Evolutionary conservation across 1,140 invertebrate species (phyloP), one percentile per base, ranked within the genome.

Genomic region (Microplitis demolitor): DNA sequence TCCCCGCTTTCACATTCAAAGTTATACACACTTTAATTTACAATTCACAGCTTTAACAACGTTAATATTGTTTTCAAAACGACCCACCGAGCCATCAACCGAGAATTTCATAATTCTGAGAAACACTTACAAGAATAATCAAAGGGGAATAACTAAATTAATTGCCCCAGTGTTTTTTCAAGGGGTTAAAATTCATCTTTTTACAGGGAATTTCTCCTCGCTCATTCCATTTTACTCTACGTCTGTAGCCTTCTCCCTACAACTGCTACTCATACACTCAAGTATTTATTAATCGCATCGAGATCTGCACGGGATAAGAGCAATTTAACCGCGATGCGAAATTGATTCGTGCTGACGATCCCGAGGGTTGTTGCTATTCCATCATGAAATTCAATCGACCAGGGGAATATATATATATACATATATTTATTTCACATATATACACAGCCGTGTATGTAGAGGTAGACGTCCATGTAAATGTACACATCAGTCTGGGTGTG

Each of bases 351-450:
- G 5, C 37, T 45, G 64, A 16, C 16, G 54, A 54, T 66, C 62
- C 69, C 34, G 61, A 24, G 45, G 69, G 62, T 53, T 45, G 4
- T 11, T 56, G 51, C 14, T n/a, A 51, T 53, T 64, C 60, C 69
- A 71, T 71, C 69, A 53, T 45, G 51, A 71, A 71, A 71, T 71
- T 71, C 69, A 71, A 71, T 71, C 51, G 69, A 58, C 13, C 33
- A 56, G 6, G 16, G 33, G 39, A 11, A 61, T 6, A 33, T 61
- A 14, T 56, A 56, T 56, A n/a, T 11, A 13, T 3, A 54, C n/a
- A 54, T 56, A 13, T 56, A 56, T 56, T 16, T 56, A 24, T 56
- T 13, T 9, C 39, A 6, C 39, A 45, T 11, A 45, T 11, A 45
- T 11, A 45, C 11, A 6, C 6, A 2, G 6, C 11, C 5, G 11